Conservation (phyloP, 2,888 invertebrate genomes). For the Mythimna pallens region DNA sequence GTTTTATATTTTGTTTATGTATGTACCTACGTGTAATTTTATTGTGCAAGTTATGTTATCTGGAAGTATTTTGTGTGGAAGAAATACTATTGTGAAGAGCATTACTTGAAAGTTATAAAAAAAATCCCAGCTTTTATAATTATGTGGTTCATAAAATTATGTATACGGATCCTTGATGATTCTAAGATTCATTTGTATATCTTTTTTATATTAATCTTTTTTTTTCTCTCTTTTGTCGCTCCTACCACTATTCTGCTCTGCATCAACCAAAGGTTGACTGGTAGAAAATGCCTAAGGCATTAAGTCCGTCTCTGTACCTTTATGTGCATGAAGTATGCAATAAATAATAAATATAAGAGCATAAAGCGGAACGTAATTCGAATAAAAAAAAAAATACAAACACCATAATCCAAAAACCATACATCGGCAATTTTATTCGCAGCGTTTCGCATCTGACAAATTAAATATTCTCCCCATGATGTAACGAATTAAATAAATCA, state of each 20-base stretch:
- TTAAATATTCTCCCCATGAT: constrained; percentile 71
- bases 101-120: neutral
- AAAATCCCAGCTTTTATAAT: neutral
- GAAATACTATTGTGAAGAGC: neutral
- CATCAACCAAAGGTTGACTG: too few relatives aligned
- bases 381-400: constrained; percentile 5
- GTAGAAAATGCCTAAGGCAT: too few relatives aligned
- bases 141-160: neutral
- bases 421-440: constrained; percentile 51
- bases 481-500: constrained; percentile 76
- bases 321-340: too few relatives aligned
- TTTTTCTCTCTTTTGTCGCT: too few relatives aligned
- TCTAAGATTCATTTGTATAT: too few relatives aligned
- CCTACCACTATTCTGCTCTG: too few relatives aligned
- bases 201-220: too few relatives aligned
- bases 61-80: neutral
- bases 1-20: constrained; percentile 58
- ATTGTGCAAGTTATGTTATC: constrained; percentile 29
- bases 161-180: neutral
- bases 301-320: too few relatives aligned
- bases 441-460: constrained; percentile 66
- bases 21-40: constrained; percentile 35
- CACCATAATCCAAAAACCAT: constrained; percentile 33
- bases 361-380: neutral
- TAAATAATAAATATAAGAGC: too few relatives aligned